phyloP scores from a whole-genome alignment of 1,140 invertebrate genomes.

The Tachypleus tridentatus region DNA sequence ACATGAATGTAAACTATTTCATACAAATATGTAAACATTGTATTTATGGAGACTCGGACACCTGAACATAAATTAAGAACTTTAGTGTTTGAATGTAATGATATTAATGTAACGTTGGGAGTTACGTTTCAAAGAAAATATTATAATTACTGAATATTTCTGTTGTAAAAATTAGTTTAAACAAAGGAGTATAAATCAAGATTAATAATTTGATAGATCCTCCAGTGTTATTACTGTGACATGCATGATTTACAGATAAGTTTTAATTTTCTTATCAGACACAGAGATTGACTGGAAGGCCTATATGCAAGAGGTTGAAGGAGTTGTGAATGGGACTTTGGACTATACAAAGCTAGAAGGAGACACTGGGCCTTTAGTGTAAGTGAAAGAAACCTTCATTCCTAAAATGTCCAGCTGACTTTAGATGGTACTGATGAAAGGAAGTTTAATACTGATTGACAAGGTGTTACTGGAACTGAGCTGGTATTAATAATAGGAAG shows the following conservation, averaged over 20 bases:
- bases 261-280: conserved; percentile 33
- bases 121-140: neutral
- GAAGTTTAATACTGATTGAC: too few relatives aligned
- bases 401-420: neutral
- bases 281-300: conserved; percentile 98
- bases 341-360: conserved; percentile 77
- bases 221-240: too few relatives aligned
- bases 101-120: neutral
- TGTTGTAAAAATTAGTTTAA: neutral
- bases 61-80: too few relatives aligned
- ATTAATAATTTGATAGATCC: too few relatives aligned
- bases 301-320: conserved; percentile 98
- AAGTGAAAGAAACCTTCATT: conserved; percentile 22
- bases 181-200: too few relatives aligned
- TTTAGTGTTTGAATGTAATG: neutral
- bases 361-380: conserved; percentile 86
- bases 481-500: too few relatives aligned
- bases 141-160: conserved; percentile 7
- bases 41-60: too few relatives aligned
- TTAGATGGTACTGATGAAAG: neutral
- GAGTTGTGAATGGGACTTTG: conserved; percentile 84
- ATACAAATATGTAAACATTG: too few relatives aligned
- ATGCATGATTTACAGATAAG: too few relatives aligned
- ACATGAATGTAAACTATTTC: too few relatives aligned
- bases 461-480: too few relatives aligned